Base-by-base conservation (phyloP, 2,797 vertebrate species). In the Bradypus variegatus region DNA sequence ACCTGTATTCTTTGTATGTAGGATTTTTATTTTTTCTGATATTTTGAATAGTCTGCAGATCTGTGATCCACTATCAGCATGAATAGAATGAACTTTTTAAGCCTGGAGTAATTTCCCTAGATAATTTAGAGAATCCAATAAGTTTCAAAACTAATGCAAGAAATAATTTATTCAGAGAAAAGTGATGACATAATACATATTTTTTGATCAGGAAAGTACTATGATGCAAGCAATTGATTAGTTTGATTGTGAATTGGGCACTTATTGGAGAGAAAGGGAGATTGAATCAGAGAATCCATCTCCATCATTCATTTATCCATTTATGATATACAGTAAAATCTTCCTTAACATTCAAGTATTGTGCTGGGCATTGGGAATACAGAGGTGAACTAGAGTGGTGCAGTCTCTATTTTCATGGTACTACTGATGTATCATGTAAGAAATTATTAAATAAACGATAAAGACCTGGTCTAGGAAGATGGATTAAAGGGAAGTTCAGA, bases 101-200 rank as follows among this genome's bases (percentile, higher is more conserved):
- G 25, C 29, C 25, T 78, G 58, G 13, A 45, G 12, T 85, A 92
- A 60, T 81, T 85, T 75, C 73, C 9, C 31, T 78, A 60, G 15
- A 55, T 80, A 67, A 87, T 87, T 94, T 76, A 6, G 50, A 90
- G 84, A n/a, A 67, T 79, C 83, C 31, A 70, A 12, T 62, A 16
- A 84, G 13, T 45, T 93, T 94, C 89, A 67, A 92, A 38, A 79
- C 21, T 50, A 91, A 15, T 80, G 21, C 13, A 87, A n/a, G 16
- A 86, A 82, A 1, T 62, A 88, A 50, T 58, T 86, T 75, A 83
- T 82, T 64, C 12, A 72, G 25, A 92, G 25, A 62, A 89, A 86
- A 76, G 82, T 62, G 8, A 16, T 78, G 27, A 89, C 69, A 6
- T 14, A 36, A 31, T 75, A 36, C 48, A 58, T 62, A 21, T n/a